Evolutionary conservation across 2,797 vertebrate genomes (phyloP), one percentile per base, ranked within the genome.

Genomic region (Etheostoma nigrum): DNA sequence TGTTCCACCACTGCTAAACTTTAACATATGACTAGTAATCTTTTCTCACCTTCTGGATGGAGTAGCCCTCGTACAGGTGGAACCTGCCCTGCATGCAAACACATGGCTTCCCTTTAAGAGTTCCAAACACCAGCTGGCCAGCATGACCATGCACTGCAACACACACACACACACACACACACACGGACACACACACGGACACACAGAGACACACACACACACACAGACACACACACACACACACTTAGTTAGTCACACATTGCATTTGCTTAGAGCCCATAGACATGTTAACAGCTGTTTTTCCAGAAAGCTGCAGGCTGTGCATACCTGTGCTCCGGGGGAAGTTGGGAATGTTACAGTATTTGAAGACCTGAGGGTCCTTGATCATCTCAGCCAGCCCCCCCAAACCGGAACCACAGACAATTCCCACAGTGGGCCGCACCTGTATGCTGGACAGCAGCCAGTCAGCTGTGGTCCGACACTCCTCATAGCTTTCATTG

Each of bases 21-120:
- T 45, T 6, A 45, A 44, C 40, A 12, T 40, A 40, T 14, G 42
- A 44, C 13, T 44, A 5, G 42, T 47, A 51, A 42, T n/a, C 4
- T 9, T 8, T 1, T 15, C 89, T 93, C 75, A 98, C 97, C 96
- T 97, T 96, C 89, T 96, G 96, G 66, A 96, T 73, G 0, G 96
- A 77, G 83, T 97, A 96, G 5, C 96, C 97, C 87, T 98, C 96
- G 47, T 98, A 98, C 57, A 95, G 86, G 74, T 98, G 97, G 86
- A 96, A 97, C 59, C 97, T 93, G 74, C 97, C 97, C 84, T 97
- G 94, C 97, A 97, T 97, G 90, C 96, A 96, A 73, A 97, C 96
- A 79, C 96, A 97, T 0, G 90, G 80, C 68, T 88, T 95, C 67
- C 94, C 96, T 53, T 93, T 95, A 36, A 98, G 85, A 3, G 87